Base-by-base conservation (phyloP, 2,888 invertebrate genomes). In the Nomada flava region DNA sequence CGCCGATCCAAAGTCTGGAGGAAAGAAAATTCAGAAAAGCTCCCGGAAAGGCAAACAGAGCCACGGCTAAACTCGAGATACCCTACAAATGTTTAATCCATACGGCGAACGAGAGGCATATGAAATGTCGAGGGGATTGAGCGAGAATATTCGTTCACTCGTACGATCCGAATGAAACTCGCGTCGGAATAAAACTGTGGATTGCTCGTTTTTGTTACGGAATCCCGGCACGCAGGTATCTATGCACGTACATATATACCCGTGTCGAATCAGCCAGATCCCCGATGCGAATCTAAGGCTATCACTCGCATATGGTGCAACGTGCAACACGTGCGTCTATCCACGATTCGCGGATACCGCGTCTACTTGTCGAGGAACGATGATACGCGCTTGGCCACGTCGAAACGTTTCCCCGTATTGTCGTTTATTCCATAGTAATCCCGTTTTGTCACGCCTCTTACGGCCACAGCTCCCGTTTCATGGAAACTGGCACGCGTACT, bases 271-370 rank as follows among this genome's bases (percentile, higher is more conserved):
- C 77, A 36, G 77, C 52, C 23, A n/a, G 18, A 20, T 36, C 55
- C 50, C 42, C 42, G 50, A 26, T 52, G 47, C 3, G 47, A 15
- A 13, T 47, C 50, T 20, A 52, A 26, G 60, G 55, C 57, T 69
- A 76, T 69, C 69, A 53, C 64, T 53, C 29, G 76, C 76, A 44
- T 55, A 79, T 55, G 15, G 64, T 52, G 69, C 64, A 67, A 11
- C 67, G 67, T 23, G 76, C 75, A 59, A 79, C 79, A 59, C 47
- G 59, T 70, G 79, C 64, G 9, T 1, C 44, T 13, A 52, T 59
- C 69, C 59, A 47, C 47, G 59, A 59, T 59, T 26, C 44, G 57
- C 78, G 68, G 50, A 10, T 44, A 44, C 55, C 23, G 13, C 70
- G 63, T 63, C n/a, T 53, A 73, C 67, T 50, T 29, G 23, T 26